These are phyloP conservation scores for Melanerpes formicivorus DNA, from an alignment of 2,113 vertebrate genomes.

Conservation along the genomic window DNA sequence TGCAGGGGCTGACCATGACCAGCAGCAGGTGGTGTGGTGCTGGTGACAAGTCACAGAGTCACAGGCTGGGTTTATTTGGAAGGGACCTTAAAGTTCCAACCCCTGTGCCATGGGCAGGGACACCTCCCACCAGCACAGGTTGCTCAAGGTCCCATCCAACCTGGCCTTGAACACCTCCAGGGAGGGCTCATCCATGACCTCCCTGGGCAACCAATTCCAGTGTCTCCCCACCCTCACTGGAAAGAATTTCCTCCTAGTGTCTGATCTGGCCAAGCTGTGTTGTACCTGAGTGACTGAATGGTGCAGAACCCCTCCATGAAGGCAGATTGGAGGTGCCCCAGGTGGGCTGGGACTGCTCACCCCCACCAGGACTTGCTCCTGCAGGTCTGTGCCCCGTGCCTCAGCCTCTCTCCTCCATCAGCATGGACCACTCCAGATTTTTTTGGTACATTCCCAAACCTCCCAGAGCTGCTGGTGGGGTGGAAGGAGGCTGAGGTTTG, in stretches of 20 bases:
- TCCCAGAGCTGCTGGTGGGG: fast-evolving
- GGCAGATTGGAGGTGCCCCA: background rate
- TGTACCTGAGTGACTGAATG: fast-evolving
- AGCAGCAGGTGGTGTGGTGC: fast-evolving
- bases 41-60: too few species aligned
- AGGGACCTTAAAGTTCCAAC: too few species aligned
- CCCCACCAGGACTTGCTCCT: fast-evolving
- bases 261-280: too few species aligned
- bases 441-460: fast-evolving
- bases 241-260: too few species aligned
- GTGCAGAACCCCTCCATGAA: fast-evolving
- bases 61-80: too few species aligned
- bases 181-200: too few species aligned
- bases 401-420: background rate
- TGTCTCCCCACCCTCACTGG: too few species aligned
- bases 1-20: fast-evolving
- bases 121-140: too few species aligned
- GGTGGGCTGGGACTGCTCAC: fast-evolving
- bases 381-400: fast-evolving
- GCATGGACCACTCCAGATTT: fast-evolving
- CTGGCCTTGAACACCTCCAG: too few species aligned
- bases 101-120: too few species aligned
- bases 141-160: too few species aligned
- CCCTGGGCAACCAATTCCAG: too few species aligned
- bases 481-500: background rate